phyloP scores from a whole-genome alignment of 2,113 vertebrate species.

The Protomyctophum bolini region DNA sequence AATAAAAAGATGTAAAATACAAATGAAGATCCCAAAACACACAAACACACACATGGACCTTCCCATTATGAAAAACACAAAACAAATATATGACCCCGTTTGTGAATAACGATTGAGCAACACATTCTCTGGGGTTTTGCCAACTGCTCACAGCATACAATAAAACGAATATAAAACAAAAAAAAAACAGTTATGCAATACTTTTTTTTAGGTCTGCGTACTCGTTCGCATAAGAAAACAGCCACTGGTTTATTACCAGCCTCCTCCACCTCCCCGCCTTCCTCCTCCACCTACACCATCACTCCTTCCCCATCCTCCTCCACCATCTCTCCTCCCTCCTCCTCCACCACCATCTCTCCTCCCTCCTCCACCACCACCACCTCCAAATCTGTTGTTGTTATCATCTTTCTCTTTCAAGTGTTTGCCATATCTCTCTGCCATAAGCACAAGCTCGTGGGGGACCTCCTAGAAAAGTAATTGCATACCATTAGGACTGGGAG shows the following conservation, averaged over 20 bases:
- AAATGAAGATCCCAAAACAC: too few relatives aligned
- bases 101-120: too few relatives aligned
- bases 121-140: too few relatives aligned
- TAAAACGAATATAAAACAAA: too few relatives aligned
- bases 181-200: too few relatives aligned
- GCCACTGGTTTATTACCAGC: constrained; percentile 64
- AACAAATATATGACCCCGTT: too few relatives aligned
- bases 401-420: constrained; percentile 80
- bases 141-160: too few relatives aligned
- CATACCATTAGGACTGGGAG: background rate
- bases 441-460: constrained; percentile 84
- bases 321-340: constrained; percentile 28
- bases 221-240: background rate
- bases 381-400: constrained; percentile 55
- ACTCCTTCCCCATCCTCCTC: constrained; percentile 17
- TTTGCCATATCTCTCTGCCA: constrained; percentile 89
- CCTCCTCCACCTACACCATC: constrained; percentile 18
- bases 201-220: background rate
- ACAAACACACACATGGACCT: too few relatives aligned
- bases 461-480: constrained; percentile 76
- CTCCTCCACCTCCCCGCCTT: constrained; percentile 27
- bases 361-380: constrained; percentile 22
- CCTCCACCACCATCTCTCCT: constrained; percentile 35
- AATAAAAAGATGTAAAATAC: too few relatives aligned
- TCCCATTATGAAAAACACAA: too few relatives aligned